Base-by-base conservation (phyloP, 2,888 invertebrate species). In the Eilema depressum region DNA sequence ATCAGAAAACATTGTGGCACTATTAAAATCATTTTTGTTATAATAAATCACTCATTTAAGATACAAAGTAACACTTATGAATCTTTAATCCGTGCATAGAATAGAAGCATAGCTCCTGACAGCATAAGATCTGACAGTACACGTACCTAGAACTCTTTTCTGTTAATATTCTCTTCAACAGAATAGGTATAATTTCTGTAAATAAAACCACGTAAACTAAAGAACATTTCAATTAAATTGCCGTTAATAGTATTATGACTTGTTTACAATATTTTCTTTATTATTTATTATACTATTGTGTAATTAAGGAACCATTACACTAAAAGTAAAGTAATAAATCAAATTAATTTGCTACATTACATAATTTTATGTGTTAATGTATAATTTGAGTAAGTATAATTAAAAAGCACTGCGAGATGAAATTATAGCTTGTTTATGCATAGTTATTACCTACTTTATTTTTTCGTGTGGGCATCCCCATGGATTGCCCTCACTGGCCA, bases 261-360 rank as follows among this genome's bases (percentile, higher is more conserved):
- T n/a, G 20, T 53, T 53, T n/a, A 53, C n/a, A 53, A 10, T 53
- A 3, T 53, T n/a, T n/a, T 53, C n/a, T 53, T 53, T 53, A 20
- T 47, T 47, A n/a, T 53, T 53, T 20, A 53, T 53, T 53, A 10
- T 47, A 47, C 41, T 17, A 20, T 20, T 47, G 20, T 47, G 7
- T 20, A 47, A 47, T 47, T 47, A 47, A 17, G 47, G 20, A 47
- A 47, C 20, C n/a, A 53, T 53, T 53, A 53, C n/a, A 53, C n/a
- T 1, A 47, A n/a, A 47, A 53, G 8, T n/a, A n/a, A 20, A 53
- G 53, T n/a, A 53, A 53, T 53, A 53, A 53, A 53, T 53, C n/a
- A 53, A 53, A 53, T n/a, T 53, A 53, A 53, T 53, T n/a, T 53
- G n/a, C 10, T n/a, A n/a, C 53, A n/a, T 53, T n/a, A 53, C 53